Base-by-base conservation (phyloP, 2,888 invertebrate species). In the Netelia fuscicornis region DNA sequence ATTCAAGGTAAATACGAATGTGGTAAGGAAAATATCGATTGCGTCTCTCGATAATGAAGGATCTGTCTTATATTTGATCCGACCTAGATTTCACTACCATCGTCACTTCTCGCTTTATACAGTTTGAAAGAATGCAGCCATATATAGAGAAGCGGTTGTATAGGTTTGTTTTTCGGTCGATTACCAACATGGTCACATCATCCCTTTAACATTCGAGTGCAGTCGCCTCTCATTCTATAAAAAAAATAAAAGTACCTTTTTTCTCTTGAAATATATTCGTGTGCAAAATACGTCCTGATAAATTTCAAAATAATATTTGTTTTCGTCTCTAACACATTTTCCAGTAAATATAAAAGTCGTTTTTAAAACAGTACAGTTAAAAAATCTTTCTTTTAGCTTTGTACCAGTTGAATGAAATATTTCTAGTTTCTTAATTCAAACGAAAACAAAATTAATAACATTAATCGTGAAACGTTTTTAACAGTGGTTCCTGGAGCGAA, bases 21-120 rank as follows among this genome's bases (percentile, higher is more conserved):
- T 37, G 37, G 37, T 37, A 6, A 37, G 37, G 37, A 5, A 65
- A 76, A 77, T 71, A 72, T 82, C 71, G 77, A 60, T 76, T 9
- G 70, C 17, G 30, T 58, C 37, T 9, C 25, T 44, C 37, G 48
- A 44, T 54, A 82, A 67, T 72, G 65, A 82, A 72, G 71, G 72
- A 67, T 62, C 65, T 42, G 71, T 37, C 23, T 68, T 68, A 11
- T 60, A 48, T n/a, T 20, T 70, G 52, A 37, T 48, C 82, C 67
- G 77, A 72, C 77, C 77, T 72, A 77, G 60, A 67, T 77, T 37
- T 75, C 56, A 58, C n/a, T 77, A 42, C 2, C 60, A 72, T 72
- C 56, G 65, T 74, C 71, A 67, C 48, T 82, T 52, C n/a, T 5
- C 13, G 8, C 52, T 48, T 72, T 58, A 56, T 23, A 37, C 23